Conservation (phyloP, 1,140 invertebrate genomes). For the Drosophila mauritiana region DNA sequence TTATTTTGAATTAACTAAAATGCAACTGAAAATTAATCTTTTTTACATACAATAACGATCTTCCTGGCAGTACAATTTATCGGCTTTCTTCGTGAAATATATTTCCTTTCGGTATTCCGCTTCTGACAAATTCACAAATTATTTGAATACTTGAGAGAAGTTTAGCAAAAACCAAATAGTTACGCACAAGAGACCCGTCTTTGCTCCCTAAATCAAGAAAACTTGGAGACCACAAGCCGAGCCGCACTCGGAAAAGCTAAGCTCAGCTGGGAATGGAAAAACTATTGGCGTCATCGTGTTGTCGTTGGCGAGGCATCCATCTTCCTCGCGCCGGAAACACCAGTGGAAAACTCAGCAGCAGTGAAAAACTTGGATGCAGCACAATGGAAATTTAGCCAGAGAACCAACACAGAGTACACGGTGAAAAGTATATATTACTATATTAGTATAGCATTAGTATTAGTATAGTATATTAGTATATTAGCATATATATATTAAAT, state of each 20-base stretch:
- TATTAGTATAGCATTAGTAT: too few species aligned
- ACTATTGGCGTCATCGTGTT: conserved; percentile 80
- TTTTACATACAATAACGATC: too few species aligned
- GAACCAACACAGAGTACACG: conserved; percentile 1
- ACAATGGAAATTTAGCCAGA: conserved; percentile 12
- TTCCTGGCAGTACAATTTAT: background rate
- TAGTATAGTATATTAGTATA: too few species aligned
- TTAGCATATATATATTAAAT: background rate
- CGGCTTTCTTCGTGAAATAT: background rate
- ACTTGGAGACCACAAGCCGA: conserved; percentile 43
- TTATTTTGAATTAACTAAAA: too few species aligned
- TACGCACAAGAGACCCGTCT: conserved; percentile 12
- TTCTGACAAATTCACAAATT: conserved; percentile 34
- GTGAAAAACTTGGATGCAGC: conserved; percentile 48
- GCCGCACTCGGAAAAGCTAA: conserved; percentile 10
- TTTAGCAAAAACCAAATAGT: conserved; percentile 29
- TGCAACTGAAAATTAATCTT: too few species aligned
- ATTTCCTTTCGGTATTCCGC: background rate
- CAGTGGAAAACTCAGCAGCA: conserved; percentile 72
- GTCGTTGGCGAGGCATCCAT: conserved; percentile 82
- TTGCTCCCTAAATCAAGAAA: conserved; percentile 37
- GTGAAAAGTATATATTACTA: background rate
- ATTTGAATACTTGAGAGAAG: conserved; percentile 20
- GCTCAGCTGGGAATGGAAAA: conserved; percentile 49
- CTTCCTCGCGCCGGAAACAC: conserved; percentile 80